Conservation (phyloP, 2,797 vertebrate genomes). For the Chromobotia macracanthus region DNA sequence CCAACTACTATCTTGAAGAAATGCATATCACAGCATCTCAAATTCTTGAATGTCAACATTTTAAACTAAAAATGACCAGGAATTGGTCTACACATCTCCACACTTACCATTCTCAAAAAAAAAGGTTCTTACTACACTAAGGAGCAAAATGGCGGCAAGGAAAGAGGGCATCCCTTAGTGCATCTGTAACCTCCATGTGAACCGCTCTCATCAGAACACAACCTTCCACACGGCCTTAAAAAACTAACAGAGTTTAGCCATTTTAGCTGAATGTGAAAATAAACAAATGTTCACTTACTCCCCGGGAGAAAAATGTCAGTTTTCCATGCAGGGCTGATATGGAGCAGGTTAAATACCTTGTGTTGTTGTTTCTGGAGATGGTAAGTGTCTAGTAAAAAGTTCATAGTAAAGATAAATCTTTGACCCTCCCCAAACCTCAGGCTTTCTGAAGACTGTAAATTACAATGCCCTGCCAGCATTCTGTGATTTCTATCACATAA, state of each 20-base stretch:
- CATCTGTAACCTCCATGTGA: slow-evolving; percentile 81
- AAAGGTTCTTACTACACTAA: slow-evolving; percentile 20
- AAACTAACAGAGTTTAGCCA: slow-evolving; percentile 70
- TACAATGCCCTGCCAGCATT: slow-evolving; percentile 67
- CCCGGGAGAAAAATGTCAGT: slow-evolving; percentile 72
- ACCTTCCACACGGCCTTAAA: slow-evolving; percentile 68
- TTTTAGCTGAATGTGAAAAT: slow-evolving; percentile 77
- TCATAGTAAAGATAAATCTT: slow-evolving; percentile 73
- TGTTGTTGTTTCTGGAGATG: slow-evolving; percentile 74
- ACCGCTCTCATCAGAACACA: slow-evolving; percentile 77
- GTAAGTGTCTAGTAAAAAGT: slow-evolving; percentile 74
- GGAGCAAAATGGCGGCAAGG: background rate
- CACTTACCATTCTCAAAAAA: background rate
- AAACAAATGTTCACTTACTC: slow-evolving; percentile 74
- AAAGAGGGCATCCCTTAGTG: slow-evolving; percentile 55
- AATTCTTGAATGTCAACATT: too few relatives aligned
- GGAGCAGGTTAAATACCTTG: slow-evolving; percentile 74
- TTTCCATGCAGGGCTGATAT: slow-evolving; percentile 70
- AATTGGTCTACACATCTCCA: background rate
- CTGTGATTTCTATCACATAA: slow-evolving; percentile 69
- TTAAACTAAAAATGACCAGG: background rate
- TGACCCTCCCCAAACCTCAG: slow-evolving; percentile 45
- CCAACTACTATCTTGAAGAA: too few relatives aligned
- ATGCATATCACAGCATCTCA: too few relatives aligned
- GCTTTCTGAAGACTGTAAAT: slow-evolving; percentile 69